These are phyloP conservation scores for Pristionchus pacificus DNA, from an alignment of 1,140 invertebrate species.

Conservation along the genomic window DNA sequence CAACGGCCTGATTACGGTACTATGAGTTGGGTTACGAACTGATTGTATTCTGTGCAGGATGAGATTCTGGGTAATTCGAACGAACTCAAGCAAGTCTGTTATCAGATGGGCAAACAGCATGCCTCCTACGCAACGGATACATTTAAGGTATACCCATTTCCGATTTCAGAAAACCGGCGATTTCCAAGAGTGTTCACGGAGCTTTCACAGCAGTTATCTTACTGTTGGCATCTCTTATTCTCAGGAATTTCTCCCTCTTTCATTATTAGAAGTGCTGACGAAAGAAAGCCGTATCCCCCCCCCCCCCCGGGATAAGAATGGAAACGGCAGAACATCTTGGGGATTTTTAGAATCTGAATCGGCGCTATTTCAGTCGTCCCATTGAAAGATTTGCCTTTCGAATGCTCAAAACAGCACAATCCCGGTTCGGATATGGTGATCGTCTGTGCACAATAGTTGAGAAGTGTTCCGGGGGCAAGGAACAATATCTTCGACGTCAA, in stretches of 20 bases:
- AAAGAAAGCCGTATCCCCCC: too few relatives aligned
- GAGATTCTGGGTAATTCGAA: neutral
- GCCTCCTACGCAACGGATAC: neutral
- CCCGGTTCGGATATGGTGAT: too few relatives aligned
- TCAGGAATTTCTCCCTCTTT: too few relatives aligned
- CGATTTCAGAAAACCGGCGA: neutral
- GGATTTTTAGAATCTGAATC: too few relatives aligned
- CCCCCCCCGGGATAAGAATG: too few relatives aligned
- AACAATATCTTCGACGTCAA: too few relatives aligned
- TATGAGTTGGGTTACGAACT: neutral
- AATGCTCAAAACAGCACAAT: neutral
- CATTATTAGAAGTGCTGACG: too few relatives aligned
- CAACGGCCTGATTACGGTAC: neutral
- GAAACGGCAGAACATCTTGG: neutral
- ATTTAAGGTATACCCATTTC: neutral
- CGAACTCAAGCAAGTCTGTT: constrained; percentile 3
- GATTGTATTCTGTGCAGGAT: neutral
- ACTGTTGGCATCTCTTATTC: too few relatives aligned
- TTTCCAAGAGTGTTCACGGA: neutral
- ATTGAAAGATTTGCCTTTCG: neutral
- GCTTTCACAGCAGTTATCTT: too few relatives aligned
- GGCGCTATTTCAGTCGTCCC: too few relatives aligned
- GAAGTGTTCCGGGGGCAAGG: too few relatives aligned
- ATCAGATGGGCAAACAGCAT: constrained; percentile 10
- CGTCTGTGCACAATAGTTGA: neutral